A percentile compares a stretch with the other conserved stretches of the same genome.
Evolutionary conservation across 2,113 vertebrate genomes (phyloP).

Genomic region (Bos javanicus): DNA sequence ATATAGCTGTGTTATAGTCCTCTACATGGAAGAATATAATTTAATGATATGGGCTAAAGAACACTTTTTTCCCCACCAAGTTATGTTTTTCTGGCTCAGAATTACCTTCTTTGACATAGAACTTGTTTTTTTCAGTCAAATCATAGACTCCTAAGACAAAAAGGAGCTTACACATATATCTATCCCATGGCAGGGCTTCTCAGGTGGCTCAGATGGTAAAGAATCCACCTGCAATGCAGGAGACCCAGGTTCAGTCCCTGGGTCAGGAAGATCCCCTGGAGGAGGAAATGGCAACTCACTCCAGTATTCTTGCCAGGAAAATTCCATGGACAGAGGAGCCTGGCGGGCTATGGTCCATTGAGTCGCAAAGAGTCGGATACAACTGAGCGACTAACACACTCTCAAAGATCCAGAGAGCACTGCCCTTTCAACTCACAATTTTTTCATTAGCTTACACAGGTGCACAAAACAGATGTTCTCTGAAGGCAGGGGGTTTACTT

Average conservation of each 20-base stretch:
- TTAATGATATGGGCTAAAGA: not conserved
- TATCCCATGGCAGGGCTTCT: not conserved
- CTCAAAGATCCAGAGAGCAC: not conserved
- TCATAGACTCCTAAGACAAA: not conserved
- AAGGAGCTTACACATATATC: not conserved
- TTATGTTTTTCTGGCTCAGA: not conserved
- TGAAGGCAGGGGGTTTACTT: not conserved
- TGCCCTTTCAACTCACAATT: not conserved
- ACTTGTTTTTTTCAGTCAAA: not conserved
- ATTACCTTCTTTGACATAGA: not conserved
- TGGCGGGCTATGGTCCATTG: not conserved
- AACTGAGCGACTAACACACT: not conserved
- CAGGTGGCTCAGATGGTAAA: not conserved
- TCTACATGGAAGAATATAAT: not conserved
- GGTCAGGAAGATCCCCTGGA: not conserved
- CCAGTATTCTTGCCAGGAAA: not conserved
- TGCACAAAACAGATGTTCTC: not conserved
- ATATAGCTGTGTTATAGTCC: not conserved
- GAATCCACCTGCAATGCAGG: not conserved
- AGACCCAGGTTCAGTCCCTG: not conserved
- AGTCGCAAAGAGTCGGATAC: accelerated
- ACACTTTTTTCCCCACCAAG: not conserved
- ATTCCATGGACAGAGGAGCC: not conserved
- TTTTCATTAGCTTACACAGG: not conserved
- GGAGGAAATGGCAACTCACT: not conserved